phyloP scores from a whole-genome alignment of 2,888 invertebrate species.

The Phorcus lineatus region DNA sequence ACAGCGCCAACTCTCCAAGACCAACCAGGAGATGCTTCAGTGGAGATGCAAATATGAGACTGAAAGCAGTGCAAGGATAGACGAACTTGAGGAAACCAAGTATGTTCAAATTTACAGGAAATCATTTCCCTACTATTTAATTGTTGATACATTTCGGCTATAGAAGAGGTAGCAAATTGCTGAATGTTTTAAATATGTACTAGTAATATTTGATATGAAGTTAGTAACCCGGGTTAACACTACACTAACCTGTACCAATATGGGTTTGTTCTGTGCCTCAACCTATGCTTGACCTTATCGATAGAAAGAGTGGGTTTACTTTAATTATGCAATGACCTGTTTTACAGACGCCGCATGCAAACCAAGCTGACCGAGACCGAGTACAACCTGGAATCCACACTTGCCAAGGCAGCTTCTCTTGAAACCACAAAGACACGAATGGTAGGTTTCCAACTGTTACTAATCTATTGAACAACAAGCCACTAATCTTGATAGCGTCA shows the following conservation, averaged over 20 bases:
- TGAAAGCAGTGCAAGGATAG: slow-evolving; percentile 80
- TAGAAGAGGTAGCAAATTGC: no score
- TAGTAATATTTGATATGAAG: no score
- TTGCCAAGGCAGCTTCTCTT: background rate
- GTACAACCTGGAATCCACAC: slow-evolving; percentile 95
- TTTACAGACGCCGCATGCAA: slow-evolving; percentile 83
- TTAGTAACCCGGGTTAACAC: no score
- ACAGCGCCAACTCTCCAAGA: slow-evolving; percentile 98
- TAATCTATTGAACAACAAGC: no score
- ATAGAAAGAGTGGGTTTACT: no score
- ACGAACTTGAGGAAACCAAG: slow-evolving; percentile 77
- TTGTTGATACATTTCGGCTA: no score
- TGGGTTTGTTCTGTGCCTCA: no score
- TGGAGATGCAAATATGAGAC: slow-evolving; percentile 99
- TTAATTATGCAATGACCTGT: no score
- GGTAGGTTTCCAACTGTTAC: background rate
- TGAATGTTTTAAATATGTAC: no score
- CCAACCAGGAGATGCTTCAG: slow-evolving; percentile 96
- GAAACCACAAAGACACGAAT: background rate
- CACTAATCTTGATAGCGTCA: no score
- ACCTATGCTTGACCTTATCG: background rate
- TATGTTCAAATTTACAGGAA: slow-evolving; percentile 32
- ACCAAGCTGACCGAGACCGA: slow-evolving; percentile 97
- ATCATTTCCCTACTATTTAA: no score
- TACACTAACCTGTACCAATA: no score